Percentiles rank a stretch among this genome's conserved stretches.
Conservation (phyloP, 2,888 invertebrate species). For the Rhamphomyia laevipes region DNA sequence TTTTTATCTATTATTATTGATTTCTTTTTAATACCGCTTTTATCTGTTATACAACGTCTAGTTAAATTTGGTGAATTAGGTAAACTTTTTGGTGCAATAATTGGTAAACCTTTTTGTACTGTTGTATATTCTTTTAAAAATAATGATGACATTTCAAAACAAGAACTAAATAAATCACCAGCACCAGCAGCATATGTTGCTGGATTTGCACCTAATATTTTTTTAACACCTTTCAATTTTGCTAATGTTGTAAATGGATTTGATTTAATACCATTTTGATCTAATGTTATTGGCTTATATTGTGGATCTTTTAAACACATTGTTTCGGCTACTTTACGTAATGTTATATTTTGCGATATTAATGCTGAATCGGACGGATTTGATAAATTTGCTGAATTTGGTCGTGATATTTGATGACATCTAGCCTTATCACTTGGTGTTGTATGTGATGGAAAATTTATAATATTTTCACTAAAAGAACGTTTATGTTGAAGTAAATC, state of each 20-base stretch:
- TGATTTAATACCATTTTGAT: conserved; percentile 39
- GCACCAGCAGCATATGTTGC: conserved; percentile 39
- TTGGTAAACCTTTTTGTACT: background rate
- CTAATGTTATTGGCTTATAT: conserved; percentile 51
- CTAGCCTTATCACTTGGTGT: conserved; percentile 64
- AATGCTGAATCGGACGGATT: conserved; percentile 14
- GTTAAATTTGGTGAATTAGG: conserved; percentile 41
- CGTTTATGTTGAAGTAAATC: conserved; percentile 46
- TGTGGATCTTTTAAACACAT: conserved; percentile 78
- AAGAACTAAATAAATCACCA: conserved; percentile 58
- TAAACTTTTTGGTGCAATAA: conserved; percentile 39
- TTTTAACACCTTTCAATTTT: conserved; percentile 69
- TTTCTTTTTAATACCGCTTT: background rate
- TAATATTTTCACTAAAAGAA: conserved; percentile 60
- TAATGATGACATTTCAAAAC: conserved; percentile 65
- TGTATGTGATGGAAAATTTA: conserved; percentile 47
- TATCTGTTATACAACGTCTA: background rate
- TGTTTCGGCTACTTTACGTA: conserved; percentile 65
- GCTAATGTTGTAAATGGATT: conserved; percentile 66
- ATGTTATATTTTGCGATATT: conserved; percentile 40
- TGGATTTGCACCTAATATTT: conserved; percentile 58
- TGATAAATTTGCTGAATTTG: conserved; percentile 25
- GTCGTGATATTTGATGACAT: conserved; percentile 49
- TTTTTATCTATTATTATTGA: background rate
- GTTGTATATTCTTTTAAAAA: conserved; percentile 38